These are phyloP conservation scores for Ectobius pallidus DNA, from an alignment of 2,888 invertebrate genomes.

Conservation along the genomic window DNA sequence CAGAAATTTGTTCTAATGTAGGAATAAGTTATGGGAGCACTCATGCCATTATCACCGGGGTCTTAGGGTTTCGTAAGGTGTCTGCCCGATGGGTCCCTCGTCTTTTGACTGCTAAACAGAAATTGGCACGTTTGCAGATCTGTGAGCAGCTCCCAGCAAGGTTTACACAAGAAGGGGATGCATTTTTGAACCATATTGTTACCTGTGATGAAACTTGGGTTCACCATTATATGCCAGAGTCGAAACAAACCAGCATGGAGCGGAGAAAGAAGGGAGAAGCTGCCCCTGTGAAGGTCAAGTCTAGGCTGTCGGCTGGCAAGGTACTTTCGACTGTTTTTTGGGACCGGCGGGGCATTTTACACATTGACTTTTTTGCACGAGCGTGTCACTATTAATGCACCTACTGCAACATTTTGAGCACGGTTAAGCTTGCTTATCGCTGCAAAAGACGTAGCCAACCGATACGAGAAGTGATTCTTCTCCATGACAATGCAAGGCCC, in stretches of 20 bases:
- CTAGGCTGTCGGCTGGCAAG: background rate
- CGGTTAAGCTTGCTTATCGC: too few relatives aligned
- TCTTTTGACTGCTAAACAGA: too few relatives aligned
- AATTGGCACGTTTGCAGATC: background rate
- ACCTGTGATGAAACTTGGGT: background rate
- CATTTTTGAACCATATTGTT: background rate
- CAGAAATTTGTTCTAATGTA: too few relatives aligned
- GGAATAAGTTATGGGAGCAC: too few relatives aligned
- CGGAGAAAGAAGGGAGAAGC: background rate
- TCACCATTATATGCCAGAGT: background rate
- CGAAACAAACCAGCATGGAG: background rate
- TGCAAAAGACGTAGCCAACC: constrained; percentile 1
- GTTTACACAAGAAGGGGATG: background rate
- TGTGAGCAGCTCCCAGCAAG: background rate
- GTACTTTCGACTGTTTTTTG: background rate
- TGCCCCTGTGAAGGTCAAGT: background rate
- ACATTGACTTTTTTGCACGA: background rate
- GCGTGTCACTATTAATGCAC: background rate
- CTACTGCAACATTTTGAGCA: constrained; percentile 1
- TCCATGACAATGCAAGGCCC: background rate
- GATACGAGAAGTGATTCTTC: constrained; percentile 7
- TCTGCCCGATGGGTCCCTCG: too few relatives aligned
- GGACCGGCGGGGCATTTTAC: background rate
- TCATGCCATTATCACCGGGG: too few relatives aligned
- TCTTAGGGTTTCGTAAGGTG: too few relatives aligned